Evolutionary conservation across 2,113 vertebrate genomes (phyloP).

Genomic region (Chaetops frenatus): DNA sequence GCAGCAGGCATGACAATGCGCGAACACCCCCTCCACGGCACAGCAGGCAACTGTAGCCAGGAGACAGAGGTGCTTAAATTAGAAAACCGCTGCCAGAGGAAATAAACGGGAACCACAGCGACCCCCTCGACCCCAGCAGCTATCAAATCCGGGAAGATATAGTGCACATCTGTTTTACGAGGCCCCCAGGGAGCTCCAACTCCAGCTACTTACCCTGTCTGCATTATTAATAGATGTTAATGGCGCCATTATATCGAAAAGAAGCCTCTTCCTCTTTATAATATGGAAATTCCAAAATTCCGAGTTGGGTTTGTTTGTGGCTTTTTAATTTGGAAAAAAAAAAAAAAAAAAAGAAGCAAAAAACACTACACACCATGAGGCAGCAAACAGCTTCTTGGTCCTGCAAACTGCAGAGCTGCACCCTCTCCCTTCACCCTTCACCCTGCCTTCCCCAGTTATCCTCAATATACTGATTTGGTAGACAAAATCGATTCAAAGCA

Average conservation of each 20-base stretch:
- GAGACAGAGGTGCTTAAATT: constrained; percentile 66
- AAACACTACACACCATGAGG: not conserved
- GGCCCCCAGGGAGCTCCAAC: constrained; percentile 64
- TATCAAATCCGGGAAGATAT: constrained; percentile 73
- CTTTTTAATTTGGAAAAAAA: not conserved
- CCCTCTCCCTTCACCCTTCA: not conserved
- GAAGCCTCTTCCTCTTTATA: constrained; percentile 68
- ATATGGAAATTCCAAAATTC: constrained; percentile 67
- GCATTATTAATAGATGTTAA: constrained; percentile 88
- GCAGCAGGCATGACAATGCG: constrained; percentile 34
- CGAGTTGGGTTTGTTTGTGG: not conserved
- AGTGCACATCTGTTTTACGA: constrained; percentile 74
- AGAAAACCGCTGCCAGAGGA: constrained; percentile 60
- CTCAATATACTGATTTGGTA: constrained; percentile 48
- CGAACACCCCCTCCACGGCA: constrained; percentile 14
- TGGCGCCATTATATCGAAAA: constrained; percentile 77
- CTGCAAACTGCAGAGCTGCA: constrained; percentile 22
- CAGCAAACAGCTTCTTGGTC: constrained; percentile 22
- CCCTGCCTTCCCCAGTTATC: not conserved
- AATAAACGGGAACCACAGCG: constrained; percentile 71
- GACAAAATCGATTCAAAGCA: constrained; percentile 71
- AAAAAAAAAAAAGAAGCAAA: not conserved
- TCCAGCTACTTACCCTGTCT: constrained; percentile 77
- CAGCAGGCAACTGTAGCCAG: constrained; percentile 48
- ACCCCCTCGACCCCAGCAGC: constrained; percentile 69